These are phyloP conservation scores for Hylaeus volcanicus DNA, from an alignment of 1,140 invertebrate genomes.

Conservation along the genomic window DNA sequence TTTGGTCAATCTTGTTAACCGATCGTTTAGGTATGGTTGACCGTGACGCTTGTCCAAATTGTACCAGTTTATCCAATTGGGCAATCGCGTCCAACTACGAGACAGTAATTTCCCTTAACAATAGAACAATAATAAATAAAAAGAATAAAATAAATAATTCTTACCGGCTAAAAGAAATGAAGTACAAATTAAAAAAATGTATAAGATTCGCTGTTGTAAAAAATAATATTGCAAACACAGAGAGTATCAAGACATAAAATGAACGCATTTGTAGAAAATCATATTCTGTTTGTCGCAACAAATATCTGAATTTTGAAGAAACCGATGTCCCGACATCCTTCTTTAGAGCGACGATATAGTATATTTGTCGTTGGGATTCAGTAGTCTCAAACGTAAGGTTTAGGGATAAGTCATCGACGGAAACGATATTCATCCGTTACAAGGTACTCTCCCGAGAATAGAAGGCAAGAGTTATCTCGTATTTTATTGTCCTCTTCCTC, in stretches of 20 bases:
- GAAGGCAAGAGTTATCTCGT: conserved; percentile 56
- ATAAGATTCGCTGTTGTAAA: too few relatives aligned
- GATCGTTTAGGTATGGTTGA: too few relatives aligned
- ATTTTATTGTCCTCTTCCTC: conserved; percentile 59
- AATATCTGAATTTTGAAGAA: conserved; percentile 9
- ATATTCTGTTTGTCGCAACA: too few relatives aligned
- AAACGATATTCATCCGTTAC: conserved; percentile 57
- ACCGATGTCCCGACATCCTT: conserved; percentile 1
- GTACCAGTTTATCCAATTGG: background rate
- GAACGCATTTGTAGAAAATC: too few relatives aligned
- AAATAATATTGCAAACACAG: too few relatives aligned
- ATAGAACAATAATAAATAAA: too few relatives aligned
- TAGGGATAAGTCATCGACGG: conserved; percentile 57
- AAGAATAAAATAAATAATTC: too few relatives aligned
- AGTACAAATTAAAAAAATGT: too few relatives aligned
- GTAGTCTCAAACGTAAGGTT: conserved; percentile 51
- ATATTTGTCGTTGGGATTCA: conserved; percentile 52
- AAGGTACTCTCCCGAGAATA: conserved; percentile 40
- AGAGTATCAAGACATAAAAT: too few relatives aligned
- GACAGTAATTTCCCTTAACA: background rate
- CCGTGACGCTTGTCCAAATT: background rate
- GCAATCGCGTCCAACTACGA: too few relatives aligned
- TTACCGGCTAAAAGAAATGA: too few relatives aligned
- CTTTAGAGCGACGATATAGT: conserved; percentile 24
- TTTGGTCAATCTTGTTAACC: too few relatives aligned